Conservation (phyloP, 2,888 invertebrate genomes). For the Ramazzottius varieornatus region DNA sequence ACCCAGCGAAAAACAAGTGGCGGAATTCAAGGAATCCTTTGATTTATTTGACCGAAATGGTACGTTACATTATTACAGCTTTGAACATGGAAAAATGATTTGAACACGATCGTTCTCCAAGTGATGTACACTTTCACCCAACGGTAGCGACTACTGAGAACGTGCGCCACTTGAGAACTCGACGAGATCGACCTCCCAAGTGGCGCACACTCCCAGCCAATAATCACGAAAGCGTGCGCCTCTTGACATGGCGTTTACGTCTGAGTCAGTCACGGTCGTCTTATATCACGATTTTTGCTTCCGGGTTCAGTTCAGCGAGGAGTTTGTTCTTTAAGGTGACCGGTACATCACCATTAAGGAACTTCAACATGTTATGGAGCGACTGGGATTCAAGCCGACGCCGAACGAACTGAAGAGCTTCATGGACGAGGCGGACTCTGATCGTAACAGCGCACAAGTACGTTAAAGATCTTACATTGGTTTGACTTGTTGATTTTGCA, state of each 20-base stretch:
- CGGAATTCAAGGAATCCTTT: neutral
- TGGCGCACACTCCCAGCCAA: no score
- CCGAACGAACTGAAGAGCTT: neutral
- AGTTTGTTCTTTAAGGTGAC: neutral
- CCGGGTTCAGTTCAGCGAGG: no score
- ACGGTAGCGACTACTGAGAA: no score
- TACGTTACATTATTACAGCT: neutral
- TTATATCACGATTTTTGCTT: no score
- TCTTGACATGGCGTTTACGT: no score
- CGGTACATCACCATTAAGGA: neutral
- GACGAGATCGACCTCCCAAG: no score
- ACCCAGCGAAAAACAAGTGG: neutral
- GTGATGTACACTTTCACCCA: no score
- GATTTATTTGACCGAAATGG: neutral
- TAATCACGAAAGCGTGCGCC: no score
- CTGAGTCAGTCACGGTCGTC: no score
- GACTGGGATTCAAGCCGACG: neutral
- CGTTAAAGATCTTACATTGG: neutral
- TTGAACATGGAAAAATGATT: no score
- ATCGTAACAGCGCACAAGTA: neutral
- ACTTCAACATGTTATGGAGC: neutral
- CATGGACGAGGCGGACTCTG: neutral
- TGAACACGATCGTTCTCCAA: no score
- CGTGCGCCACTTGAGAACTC: no score
- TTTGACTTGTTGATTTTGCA: neutral